Evolutionary conservation across 2,113 vertebrate genomes (phyloP).

Genomic region (Lichenostomus cassidix): DNA sequence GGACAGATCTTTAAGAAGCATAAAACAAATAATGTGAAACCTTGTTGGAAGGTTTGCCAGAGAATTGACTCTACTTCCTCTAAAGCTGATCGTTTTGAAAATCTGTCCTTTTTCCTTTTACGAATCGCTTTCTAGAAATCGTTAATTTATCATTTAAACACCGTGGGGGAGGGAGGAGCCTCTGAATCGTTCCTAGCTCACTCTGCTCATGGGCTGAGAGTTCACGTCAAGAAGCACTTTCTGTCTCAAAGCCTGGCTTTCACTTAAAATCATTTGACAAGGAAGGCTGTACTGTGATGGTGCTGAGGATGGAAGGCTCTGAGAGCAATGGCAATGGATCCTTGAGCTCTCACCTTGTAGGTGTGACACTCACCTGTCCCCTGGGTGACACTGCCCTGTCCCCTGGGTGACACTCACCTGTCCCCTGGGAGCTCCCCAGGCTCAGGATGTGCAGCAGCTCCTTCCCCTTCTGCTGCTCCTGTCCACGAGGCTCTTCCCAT

Average conservation of each 20-base stretch:
- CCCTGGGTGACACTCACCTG: not conserved
- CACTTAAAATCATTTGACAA: not conserved
- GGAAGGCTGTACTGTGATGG: fast-evolving
- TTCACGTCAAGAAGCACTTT: not conserved
- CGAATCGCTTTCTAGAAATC: slow-evolving; percentile 34
- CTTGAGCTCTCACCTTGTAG: fast-evolving
- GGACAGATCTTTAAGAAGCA: slow-evolving; percentile 55
- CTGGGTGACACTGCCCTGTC: not conserved
- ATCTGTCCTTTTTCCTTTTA: slow-evolving; percentile 21
- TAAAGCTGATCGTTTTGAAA: slow-evolving; percentile 40
- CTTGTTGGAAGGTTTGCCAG: slow-evolving; percentile 53
- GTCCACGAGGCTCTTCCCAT: fast-evolving
- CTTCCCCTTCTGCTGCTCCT: not conserved
- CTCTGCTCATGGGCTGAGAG: not conserved
- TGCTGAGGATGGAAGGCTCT: not conserved
- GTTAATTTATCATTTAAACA: slow-evolving; percentile 46
- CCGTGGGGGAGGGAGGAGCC: not conserved
- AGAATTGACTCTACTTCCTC: slow-evolving; percentile 20
- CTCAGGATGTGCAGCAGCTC: too few species aligned
- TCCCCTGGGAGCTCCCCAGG: too few species aligned
- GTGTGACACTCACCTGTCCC: not conserved
- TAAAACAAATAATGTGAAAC: slow-evolving; percentile 44
- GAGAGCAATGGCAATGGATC: not conserved
- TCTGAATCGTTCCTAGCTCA: not conserved
- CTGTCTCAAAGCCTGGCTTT: not conserved